phyloP scores from a whole-genome alignment of 2,113 vertebrate genomes.

The Pica pica region DNA sequence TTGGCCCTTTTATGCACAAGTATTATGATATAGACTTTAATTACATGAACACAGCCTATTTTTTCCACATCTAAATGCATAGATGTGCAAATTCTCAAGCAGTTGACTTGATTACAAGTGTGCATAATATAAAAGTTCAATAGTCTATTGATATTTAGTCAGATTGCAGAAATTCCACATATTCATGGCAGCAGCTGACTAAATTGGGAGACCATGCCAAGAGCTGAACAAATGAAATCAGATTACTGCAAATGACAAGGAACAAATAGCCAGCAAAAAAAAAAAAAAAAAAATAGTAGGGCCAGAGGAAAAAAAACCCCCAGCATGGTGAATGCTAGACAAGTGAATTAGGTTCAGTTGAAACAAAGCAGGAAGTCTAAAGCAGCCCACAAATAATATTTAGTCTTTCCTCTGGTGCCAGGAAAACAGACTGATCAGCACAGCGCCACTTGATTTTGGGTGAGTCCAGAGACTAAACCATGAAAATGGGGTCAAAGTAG shows the following conservation, averaged over 20 bases:
- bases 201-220: conserved; percentile 36
- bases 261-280: conserved; percentile 23
- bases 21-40: conserved; percentile 29
- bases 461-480: neutral
- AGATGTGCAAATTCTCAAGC: conserved; percentile 55
- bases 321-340: neutral
- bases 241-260: conserved; percentile 54
- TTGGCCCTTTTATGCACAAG: conserved; percentile 21
- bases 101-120: conserved; percentile 58
- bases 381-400: neutral
- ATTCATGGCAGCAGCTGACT: conserved; percentile 54
- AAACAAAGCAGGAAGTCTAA: neutral
- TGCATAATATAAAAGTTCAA: conserved; percentile 61
- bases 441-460: neutral
- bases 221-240: conserved; percentile 61
- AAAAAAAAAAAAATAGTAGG: neutral
- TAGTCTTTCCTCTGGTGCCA: neutral
- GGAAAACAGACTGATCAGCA: neutral
- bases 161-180: conserved; percentile 56
- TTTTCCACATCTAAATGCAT: conserved; percentile 53
- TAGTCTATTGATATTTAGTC: conserved; percentile 65
- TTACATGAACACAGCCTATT: conserved; percentile 48
- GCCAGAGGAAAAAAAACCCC: neutral
- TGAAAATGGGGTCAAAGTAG: conserved; percentile 12
- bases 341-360: neutral